A percentile compares a stretch with the other conserved stretches of the same genome.
Evolutionary conservation across 2,888 invertebrate species (phyloP).

Genomic region (Cryptus viduatorius): DNA sequence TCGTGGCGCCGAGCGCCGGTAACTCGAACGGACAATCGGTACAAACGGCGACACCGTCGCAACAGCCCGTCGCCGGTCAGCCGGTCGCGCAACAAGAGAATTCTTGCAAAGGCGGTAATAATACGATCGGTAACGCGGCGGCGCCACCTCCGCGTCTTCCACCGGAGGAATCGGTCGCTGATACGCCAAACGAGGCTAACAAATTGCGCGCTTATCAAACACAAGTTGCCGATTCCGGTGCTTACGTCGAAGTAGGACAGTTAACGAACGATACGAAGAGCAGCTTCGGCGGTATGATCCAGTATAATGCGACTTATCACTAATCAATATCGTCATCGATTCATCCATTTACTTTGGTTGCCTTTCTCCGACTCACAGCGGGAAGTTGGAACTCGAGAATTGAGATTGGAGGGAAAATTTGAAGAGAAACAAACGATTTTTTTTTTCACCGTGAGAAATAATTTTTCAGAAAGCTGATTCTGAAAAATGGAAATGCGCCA

Average conservation of each 20-base stretch:
- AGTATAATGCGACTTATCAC: slow-evolving; percentile 83
- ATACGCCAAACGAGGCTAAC: slow-evolving; percentile 47
- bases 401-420: not conserved
- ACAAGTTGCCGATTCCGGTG: slow-evolving; percentile 75
- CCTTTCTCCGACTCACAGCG: not conserved
- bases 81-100: slow-evolving; percentile 46
- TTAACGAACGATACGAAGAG: slow-evolving; percentile 78
- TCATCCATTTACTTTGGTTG: not conserved
- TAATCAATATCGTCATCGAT: slow-evolving; percentile 72
- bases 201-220: slow-evolving; percentile 78
- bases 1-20: not conserved
- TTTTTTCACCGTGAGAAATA: not conserved
- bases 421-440: not conserved
- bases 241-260: slow-evolving; percentile 78
- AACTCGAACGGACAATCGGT: slow-evolving; percentile 53
- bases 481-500: too few relatives aligned
- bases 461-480: too few relatives aligned
- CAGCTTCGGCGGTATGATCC: slow-evolving; percentile 80
- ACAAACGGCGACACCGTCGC: slow-evolving; percentile 42
- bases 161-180: slow-evolving; percentile 63
- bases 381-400: not conserved
- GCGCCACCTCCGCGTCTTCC: slow-evolving; percentile 67
- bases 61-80: slow-evolving; percentile 1
- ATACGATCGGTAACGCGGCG: not conserved
- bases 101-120: not conserved